Conservation (phyloP, 37 sponge, comb jelly and placozoan species). For the Cliona cf. orientalis region DNA sequence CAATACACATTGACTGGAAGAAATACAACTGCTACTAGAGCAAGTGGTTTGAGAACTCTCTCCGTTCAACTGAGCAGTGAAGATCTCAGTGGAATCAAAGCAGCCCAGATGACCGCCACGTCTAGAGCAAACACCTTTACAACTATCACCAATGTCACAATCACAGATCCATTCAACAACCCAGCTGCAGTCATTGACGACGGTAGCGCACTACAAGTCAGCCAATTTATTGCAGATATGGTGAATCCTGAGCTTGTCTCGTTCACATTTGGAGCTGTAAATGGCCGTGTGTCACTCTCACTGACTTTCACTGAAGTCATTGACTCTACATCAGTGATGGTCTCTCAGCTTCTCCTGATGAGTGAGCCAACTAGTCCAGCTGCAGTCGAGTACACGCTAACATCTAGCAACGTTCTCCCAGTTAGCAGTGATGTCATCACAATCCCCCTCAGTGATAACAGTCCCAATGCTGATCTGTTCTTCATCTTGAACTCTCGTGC, state of each 20-base stretch:
- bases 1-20: slow-evolving; percentile 32
- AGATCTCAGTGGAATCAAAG: slow-evolving; percentile 78
- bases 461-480: slow-evolving; percentile 47
- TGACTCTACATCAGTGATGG: slow-evolving; percentile 55
- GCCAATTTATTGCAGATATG: slow-evolving; percentile 30
- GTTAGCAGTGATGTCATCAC: slow-evolving; percentile 60
- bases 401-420: slow-evolving; percentile 18
- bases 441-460: slow-evolving; percentile 56
- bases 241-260: slow-evolving; percentile 57
- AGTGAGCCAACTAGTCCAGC: slow-evolving; percentile 13
- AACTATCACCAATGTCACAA: slow-evolving; percentile 3
- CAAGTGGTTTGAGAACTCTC: slow-evolving; percentile 2
- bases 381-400: slow-evolving; percentile 34
- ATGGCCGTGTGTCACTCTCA: slow-evolving; percentile 76
- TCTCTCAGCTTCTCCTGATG: slow-evolving; percentile 51
- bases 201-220: slow-evolving; percentile 23
- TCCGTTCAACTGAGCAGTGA: slow-evolving; percentile 24
- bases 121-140: slow-evolving; percentile 43
- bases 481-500: neutral
- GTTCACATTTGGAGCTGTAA: slow-evolving; percentile 73
- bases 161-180: slow-evolving; percentile 61
- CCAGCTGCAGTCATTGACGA: slow-evolving; percentile 23
- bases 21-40: neutral
- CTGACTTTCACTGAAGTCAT: slow-evolving; percentile 82
- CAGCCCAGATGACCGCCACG: slow-evolving; percentile 61